Evolutionary conservation across 2,888 invertebrate genomes (phyloP).

Genomic region (Caenorhabditis plicata): DNA sequence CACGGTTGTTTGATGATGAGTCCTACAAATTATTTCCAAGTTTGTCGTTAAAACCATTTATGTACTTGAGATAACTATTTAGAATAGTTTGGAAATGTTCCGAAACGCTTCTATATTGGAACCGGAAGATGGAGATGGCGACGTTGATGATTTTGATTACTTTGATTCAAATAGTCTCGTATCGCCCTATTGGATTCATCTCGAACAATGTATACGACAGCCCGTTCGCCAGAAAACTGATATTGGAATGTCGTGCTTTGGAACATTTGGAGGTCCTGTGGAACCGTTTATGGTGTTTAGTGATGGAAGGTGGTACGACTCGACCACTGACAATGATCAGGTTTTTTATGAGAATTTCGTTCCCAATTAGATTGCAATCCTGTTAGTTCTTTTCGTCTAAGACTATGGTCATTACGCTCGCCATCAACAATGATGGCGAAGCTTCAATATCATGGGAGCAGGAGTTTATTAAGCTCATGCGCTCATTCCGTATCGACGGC

Average conservation of each 20-base stretch:
- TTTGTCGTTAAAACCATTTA: background rate
- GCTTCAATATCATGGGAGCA: conserved; percentile 9
- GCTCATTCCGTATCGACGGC: background rate
- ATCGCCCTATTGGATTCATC: conserved; percentile 7
- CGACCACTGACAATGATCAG: too few relatives aligned
- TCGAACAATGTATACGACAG: conserved; percentile 7
- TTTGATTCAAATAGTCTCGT: too few relatives aligned
- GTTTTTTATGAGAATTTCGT: too few relatives aligned
- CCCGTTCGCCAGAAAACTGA: conserved; percentile 4
- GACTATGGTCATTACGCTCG: conserved; percentile 9
- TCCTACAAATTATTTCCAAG: conserved; percentile 24
- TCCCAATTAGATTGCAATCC: background rate
- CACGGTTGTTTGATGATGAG: conserved; percentile 16
- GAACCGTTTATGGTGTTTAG: conserved; percentile 2
- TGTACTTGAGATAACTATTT: background rate
- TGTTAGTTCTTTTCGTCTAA: conserved; percentile 7
- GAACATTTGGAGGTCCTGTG: conserved; percentile 16
- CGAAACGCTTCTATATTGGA: conserved; percentile 2
- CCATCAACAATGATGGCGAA: background rate
- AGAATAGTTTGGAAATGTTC: background rate
- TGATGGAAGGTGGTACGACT: background rate
- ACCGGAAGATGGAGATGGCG: conserved; percentile 1
- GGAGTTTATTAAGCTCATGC: conserved; percentile 13
- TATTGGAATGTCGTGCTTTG: conserved; percentile 16
- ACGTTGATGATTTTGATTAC: conserved; percentile 1